A percentile compares a stretch with the other conserved stretches of the same genome.
Conservation (phyloP, 2,113 vertebrate genomes). For the Gallinago jamesoni region DNA sequence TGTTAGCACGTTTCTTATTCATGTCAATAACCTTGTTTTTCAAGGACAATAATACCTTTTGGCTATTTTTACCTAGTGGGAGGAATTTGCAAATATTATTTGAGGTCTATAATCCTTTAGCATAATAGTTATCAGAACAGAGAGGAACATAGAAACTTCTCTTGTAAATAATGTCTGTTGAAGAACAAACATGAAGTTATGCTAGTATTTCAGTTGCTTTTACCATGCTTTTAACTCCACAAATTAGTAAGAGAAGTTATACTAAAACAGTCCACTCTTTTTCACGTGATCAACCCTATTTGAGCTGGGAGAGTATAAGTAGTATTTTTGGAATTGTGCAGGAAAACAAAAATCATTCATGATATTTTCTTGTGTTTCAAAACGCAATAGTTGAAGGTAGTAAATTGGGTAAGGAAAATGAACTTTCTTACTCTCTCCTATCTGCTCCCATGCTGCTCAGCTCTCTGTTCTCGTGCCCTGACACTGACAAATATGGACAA, state of each 20-base stretch:
- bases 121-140: not conserved
- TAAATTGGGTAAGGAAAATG: not conserved
- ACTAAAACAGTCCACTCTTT: not conserved
- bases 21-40: slow-evolving; percentile 24
- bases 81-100: slow-evolving; percentile 33
- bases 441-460: not conserved
- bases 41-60: not conserved
- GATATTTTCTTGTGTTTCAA: not conserved
- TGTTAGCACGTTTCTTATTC: slow-evolving; percentile 6
- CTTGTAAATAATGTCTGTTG: not conserved
- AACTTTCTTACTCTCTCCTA: not conserved
- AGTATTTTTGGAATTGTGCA: not conserved
- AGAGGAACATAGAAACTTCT: not conserved
- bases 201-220: not conserved
- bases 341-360: not conserved
- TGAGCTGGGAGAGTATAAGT: not conserved
- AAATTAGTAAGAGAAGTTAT: not conserved
- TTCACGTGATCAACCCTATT: not conserved
- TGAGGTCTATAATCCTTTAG: not conserved
- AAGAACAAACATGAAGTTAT: not conserved
- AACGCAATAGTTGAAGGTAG: not conserved
- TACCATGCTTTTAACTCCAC: not conserved
- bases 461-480: not conserved
- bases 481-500: not conserved
- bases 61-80: slow-evolving; percentile 18